A percentile compares a stretch with the other conserved stretches of the same genome.
These are phyloP conservation scores for Helicoverpa assulta DNA, from an alignment of 2,888 invertebrate genomes.

Conservation along the genomic window DNA sequence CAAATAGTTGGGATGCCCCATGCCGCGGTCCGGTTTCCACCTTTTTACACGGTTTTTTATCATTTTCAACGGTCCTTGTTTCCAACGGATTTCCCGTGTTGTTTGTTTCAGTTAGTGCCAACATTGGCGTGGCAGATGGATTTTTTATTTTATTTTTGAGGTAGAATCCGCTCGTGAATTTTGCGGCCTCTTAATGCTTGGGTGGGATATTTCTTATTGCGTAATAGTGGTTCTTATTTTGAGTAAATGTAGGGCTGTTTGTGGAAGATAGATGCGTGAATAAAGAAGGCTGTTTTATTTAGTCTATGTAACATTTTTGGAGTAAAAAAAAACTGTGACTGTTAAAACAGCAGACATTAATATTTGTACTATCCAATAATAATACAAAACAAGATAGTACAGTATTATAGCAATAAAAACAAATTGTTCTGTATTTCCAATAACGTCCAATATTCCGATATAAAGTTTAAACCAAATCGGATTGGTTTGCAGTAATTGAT, in stretches of 20 bases:
- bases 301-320: too few relatives aligned
- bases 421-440: conserved; percentile 3
- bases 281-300: too few relatives aligned
- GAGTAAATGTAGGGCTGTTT: neutral
- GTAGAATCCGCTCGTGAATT: conserved; percentile 34
- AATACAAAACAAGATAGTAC: neutral
- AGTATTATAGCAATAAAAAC: neutral
- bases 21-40: conserved; percentile 42
- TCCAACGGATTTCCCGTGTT: conserved; percentile 65
- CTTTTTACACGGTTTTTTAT: conserved; percentile 39
- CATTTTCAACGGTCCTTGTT: conserved; percentile 64
- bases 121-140: conserved; percentile 42
- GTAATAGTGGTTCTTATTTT: neutral
- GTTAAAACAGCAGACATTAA: neutral
- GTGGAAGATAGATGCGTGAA: too few relatives aligned
- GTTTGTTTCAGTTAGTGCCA: conserved; percentile 70
- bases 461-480: conserved; percentile 10
- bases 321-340: too few relatives aligned
- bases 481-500: conserved; percentile 27
- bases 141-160: conserved; percentile 27
- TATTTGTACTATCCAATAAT: too few relatives aligned
- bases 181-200: conserved; percentile 43
- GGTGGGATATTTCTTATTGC: conserved; percentile 8
- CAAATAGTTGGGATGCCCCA: conserved; percentile 49
- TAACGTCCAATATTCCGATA: conserved; percentile 7